phyloP scores from a whole-genome alignment of 1,140 invertebrate genomes.

The Aphis gossypii region DNA sequence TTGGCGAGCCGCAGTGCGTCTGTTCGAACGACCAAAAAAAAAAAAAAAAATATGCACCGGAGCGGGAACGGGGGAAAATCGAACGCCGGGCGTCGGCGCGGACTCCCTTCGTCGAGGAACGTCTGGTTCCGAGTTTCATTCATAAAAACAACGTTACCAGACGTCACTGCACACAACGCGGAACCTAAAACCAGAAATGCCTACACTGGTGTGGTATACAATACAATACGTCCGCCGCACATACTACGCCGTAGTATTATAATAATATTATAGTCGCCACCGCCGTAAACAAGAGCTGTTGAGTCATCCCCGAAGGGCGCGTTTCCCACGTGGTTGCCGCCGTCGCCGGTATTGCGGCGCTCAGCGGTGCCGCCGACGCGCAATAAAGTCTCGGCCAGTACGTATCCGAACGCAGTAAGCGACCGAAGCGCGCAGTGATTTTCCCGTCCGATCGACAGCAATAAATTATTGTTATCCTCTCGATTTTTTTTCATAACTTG shows the following conservation, averaged over 20 bases:
- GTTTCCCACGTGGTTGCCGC: conserved; percentile 42
- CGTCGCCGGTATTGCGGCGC: background rate
- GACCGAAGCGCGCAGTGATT: background rate
- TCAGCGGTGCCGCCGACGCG: background rate
- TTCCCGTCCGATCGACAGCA: background rate
- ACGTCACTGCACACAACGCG: background rate
- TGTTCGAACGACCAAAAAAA: background rate
- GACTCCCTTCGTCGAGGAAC: background rate
- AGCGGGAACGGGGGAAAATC: background rate
- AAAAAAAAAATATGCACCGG: background rate
- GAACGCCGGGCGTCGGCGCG: background rate
- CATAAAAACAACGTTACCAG: background rate
- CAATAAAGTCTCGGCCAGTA: background rate
- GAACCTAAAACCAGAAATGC: conserved; percentile 34
- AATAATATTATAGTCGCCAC: background rate
- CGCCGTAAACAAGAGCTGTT: background rate
- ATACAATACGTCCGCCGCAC: background rate
- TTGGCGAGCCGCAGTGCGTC: background rate
- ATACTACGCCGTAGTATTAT: background rate
- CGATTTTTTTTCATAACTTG: background rate
- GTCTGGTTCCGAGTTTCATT: background rate
- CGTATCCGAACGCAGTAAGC: background rate
- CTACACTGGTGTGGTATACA: conserved; percentile 14
- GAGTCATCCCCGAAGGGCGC: conserved; percentile 46
- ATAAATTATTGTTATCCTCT: background rate